Evolutionary conservation across 92 coral and sea anemone genomes (phyloP).

Genomic region (Zoanthus sociatus): DNA sequence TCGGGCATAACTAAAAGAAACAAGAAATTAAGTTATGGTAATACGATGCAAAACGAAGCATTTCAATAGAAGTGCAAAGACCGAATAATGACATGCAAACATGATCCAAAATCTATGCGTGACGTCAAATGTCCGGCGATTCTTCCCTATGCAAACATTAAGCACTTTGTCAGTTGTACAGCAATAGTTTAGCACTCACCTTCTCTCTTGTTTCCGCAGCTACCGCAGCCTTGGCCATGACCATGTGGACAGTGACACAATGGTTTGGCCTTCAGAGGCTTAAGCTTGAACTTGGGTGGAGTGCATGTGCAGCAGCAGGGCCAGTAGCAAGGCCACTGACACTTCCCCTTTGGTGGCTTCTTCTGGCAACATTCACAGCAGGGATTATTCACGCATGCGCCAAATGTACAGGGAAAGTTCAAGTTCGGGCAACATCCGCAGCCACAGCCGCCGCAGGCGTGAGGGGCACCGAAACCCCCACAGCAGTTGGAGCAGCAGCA

Average conservation of each 20-base stretch:
- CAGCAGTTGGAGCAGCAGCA: conserved; percentile 96
- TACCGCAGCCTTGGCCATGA: conserved; percentile 30
- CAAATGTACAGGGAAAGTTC: conserved; percentile 89
- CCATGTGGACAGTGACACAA: conserved; percentile 81
- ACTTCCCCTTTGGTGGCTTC: conserved; percentile 87
- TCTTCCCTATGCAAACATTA: too few species aligned
- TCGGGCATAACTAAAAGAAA: too few species aligned
- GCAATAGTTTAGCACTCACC: conserved; percentile 44
- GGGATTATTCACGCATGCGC: conserved; percentile 92
- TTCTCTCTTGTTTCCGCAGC: conserved; percentile 50
- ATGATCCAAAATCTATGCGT: too few species aligned
- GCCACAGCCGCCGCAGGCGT: conserved; percentile 77
- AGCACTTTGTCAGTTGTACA: not conserved
- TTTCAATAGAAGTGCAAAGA: too few species aligned
- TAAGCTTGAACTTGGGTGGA: conserved; percentile 84
- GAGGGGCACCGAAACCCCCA: conserved; percentile 88
- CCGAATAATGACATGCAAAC: too few species aligned
- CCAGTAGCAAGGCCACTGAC: conserved; percentile 95
- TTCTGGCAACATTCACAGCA: conserved; percentile 88
- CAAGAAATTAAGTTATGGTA: too few species aligned
- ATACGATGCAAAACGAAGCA: too few species aligned
- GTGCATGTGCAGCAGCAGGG: conserved; percentile 91
- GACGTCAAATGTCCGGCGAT: too few species aligned
- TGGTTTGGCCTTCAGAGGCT: conserved; percentile 82
- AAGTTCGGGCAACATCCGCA: conserved; percentile 82